A percentile compares a stretch with the other conserved stretches of the same genome.
These are phyloP conservation scores for Heptranchias perlo DNA, from an alignment of 2,113 vertebrate species.

Conservation along the genomic window DNA sequence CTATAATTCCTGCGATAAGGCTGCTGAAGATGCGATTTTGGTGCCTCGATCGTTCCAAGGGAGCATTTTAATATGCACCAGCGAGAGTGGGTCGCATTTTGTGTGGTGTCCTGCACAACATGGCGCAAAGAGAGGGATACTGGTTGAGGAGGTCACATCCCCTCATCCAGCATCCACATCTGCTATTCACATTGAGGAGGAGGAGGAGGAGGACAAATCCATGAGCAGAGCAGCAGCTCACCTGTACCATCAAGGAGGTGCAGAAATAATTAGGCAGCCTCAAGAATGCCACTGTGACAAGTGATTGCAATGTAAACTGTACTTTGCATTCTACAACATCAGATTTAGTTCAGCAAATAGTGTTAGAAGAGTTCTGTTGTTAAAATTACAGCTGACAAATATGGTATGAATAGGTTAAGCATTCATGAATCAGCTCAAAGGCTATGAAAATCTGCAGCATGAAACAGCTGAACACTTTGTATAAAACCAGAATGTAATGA, in stretches of 20 bases:
- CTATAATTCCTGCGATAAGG: too few relatives aligned
- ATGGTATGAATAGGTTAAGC: background rate
- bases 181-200: too few relatives aligned
- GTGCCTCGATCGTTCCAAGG: too few relatives aligned
- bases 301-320: background rate
- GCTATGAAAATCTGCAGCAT: background rate
- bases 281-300: background rate
- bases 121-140: too few relatives aligned
- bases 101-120: too few relatives aligned
- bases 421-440: background rate
- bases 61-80: too few relatives aligned
- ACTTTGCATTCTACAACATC: background rate
- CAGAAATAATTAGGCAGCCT: background rate
- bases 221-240: too few relatives aligned
- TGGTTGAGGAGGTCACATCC: too few relatives aligned
- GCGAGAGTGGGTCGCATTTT: too few relatives aligned
- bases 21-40: too few relatives aligned
- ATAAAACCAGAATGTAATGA: background rate
- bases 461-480: background rate
- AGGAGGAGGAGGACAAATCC: too few relatives aligned
- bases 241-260: background rate
- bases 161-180: too few relatives aligned
- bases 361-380: background rate
- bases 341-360: background rate
- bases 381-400: background rate